phyloP scores from a whole-genome alignment of 2,797 vertebrate species.

The Neostethus bicornis region DNA sequence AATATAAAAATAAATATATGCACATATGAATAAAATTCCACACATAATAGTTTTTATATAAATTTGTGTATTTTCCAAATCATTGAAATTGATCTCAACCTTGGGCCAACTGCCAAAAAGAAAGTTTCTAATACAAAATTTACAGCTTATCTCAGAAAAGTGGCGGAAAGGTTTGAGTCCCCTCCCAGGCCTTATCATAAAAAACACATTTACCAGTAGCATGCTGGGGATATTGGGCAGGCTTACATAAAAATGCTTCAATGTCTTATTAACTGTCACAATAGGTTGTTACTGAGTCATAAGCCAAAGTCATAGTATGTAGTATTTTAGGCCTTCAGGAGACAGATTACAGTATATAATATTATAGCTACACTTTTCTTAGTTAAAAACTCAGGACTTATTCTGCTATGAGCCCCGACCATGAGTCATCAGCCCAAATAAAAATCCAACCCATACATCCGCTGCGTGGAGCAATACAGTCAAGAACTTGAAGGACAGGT shows the following conservation, averaged over 20 bases:
- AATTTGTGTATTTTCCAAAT: constrained; percentile 5
- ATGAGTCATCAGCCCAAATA: not conserved
- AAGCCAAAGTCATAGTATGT: too few species aligned
- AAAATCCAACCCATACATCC: constrained; percentile 4
- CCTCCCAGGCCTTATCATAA: constrained; percentile 58
- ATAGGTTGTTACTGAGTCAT: constrained; percentile 11
- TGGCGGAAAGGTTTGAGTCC: constrained; percentile 27
- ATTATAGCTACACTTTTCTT: too few species aligned
- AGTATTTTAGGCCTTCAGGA: too few species aligned
- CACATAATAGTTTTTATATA: too few species aligned
- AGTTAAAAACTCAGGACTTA: constrained; percentile 16
- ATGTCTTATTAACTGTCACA: constrained; percentile 16
- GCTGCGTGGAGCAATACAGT: not conserved
- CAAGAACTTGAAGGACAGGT: constrained; percentile 2
- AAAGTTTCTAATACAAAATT: constrained; percentile 30
- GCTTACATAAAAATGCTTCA: constrained; percentile 7
- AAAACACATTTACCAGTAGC: constrained; percentile 44
- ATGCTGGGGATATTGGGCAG: constrained; percentile 9
- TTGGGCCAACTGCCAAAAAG: constrained; percentile 10
- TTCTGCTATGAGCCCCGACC: constrained; percentile 7
- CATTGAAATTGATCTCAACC: constrained; percentile 26
- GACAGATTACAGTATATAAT: too few species aligned
- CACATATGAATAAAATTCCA: too few species aligned
- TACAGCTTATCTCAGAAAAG: constrained; percentile 50
- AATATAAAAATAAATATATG: too few species aligned